Evolutionary conservation across 2,113 vertebrate genomes (phyloP), one percentile per base, ranked within the genome.

Genomic region (Tragelaphus buxtoni): DNA sequence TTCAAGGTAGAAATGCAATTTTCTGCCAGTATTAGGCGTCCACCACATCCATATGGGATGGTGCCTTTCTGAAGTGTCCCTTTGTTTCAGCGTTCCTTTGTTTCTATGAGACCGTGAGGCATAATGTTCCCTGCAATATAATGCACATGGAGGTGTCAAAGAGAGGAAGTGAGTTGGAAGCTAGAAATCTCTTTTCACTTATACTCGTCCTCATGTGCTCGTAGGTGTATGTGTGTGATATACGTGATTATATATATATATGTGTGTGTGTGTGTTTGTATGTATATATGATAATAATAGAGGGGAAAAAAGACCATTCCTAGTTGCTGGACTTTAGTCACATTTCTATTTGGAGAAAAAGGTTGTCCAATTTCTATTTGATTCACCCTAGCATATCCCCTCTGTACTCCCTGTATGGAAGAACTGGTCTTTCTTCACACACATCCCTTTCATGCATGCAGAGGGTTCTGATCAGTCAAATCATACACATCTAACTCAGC

Each of bases 331-430:
- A 45, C 30, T 86, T 56, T 83, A 51, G 30, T 58, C 58, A 91
- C 58, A 88, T 95, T 95, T 90, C 45, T 17, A 72, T 32, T 97
- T 69, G 18, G 49, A 91, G 49, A 7, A 92, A 79, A 95, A 69
- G 22, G 11, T 55, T 55, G 56, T 69, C 39, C 56, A 60, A 39
- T 63, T 95, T 92, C 94, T 92, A 24, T 76, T n/a, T 56, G 76
- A 65, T 47, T n/a, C 11, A 7, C 8, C 4, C 18, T 26, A 60
- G 47, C 10, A 1, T 42, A 22, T 35, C 35, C n/a, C 32, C 49
- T 72, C 26, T n/a, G 49, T 61, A 39, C 79, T 94, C 93, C 72
- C 49, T 42, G 13, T 20, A 2, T 63, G 32, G 65, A 60, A 53
- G 45, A 77, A 77, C 92, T 89, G 16, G 20, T 60, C 30, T 95